phyloP scores from a whole-genome alignment of 37 sponge, comb jelly and placozoan genomes.

The Aplysina aerophoba region DNA sequence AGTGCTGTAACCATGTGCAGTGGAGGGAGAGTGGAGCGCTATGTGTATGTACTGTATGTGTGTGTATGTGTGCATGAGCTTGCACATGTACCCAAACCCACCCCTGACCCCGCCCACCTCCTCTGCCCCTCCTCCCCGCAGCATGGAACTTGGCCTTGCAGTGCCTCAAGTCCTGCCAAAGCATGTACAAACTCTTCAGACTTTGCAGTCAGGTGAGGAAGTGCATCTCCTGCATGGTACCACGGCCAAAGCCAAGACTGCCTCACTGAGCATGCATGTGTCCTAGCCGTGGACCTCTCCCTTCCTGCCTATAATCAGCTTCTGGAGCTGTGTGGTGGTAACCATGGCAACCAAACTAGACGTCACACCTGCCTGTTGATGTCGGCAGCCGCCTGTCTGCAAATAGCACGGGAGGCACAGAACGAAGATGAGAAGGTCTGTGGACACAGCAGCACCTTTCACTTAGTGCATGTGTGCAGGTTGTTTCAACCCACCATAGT shows the following conservation, averaged over 20 bases:
- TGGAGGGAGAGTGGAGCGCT: no score
- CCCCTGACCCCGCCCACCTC: no score
- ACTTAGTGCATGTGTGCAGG: no score
- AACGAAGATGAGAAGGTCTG: slow-evolving; percentile 42
- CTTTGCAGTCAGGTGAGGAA: slow-evolving; percentile 53
- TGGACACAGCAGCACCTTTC: neutral
- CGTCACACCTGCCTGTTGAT: slow-evolving; percentile 81
- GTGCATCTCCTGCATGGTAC: neutral
- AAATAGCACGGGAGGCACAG: slow-evolving; percentile 39
- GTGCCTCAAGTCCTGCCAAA: slow-evolving; percentile 48
- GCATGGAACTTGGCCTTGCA: slow-evolving; percentile 91
- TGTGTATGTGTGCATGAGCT: neutral
- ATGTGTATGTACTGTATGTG: no score
- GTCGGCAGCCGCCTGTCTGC: slow-evolving; percentile 79
- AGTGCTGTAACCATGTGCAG: no score
- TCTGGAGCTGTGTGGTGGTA: slow-evolving; percentile 3
- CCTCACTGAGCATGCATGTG: neutral
- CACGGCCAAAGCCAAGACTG: no score
- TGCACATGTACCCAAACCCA: no score
- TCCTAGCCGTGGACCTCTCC: neutral
- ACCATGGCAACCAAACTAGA: slow-evolving; percentile 12
- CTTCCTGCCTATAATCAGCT: neutral
- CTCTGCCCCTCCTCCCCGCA: neutral
- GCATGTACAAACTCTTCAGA: slow-evolving; percentile 67
- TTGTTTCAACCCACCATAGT: no score